Conservation (phyloP, 2,113 vertebrate genomes). For the Notothenia rossii region DNA sequence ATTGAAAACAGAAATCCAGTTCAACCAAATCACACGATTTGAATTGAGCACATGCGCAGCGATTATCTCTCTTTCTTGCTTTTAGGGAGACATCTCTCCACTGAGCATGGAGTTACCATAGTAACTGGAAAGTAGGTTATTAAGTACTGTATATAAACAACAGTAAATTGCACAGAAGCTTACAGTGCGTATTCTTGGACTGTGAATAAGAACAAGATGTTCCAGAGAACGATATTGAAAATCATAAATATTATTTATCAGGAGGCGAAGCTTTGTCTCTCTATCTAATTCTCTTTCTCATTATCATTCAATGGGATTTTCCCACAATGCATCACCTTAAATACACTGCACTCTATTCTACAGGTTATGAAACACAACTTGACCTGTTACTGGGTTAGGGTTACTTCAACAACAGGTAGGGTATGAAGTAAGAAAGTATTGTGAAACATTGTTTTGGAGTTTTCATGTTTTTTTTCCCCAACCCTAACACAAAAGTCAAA, state of each 20-base stretch:
- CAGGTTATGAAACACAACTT: neutral
- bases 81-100: constrained; percentile 12
- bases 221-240: neutral
- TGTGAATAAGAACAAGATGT: constrained; percentile 18
- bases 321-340: neutral
- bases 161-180: constrained; percentile 30
- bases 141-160: constrained; percentile 64
- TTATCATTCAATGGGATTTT: neutral
- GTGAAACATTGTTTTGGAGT: too few species aligned
- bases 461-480: too few species aligned
- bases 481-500: too few species aligned
- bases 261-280: neutral
- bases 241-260: neutral
- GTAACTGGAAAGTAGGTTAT: constrained; percentile 73
- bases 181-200: constrained; percentile 17
- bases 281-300: neutral
- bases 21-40: constrained; percentile 17
- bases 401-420: too few species aligned
- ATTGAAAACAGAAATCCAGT: neutral
- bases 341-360: neutral
- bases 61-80: neutral
- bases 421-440: too few species aligned
- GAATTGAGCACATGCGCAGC: neutral
- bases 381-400: too few species aligned
- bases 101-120: constrained; percentile 69